Base-by-base conservation (phyloP, 2,888 invertebrate species). In the Diabrotica balteata region DNA sequence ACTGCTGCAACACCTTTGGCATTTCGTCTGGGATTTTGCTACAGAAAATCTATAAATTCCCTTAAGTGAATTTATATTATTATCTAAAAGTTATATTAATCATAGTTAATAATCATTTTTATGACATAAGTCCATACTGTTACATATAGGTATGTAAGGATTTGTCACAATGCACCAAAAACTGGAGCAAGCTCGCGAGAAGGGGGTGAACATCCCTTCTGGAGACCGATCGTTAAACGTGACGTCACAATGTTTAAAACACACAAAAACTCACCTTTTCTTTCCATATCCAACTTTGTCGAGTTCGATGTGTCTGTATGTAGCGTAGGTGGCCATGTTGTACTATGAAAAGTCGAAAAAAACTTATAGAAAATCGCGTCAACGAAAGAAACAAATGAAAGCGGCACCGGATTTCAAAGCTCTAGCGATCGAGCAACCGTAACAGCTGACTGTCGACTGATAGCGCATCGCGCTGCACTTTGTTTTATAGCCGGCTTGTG, bases 261-360 rank as follows among this genome's bases (percentile, higher is more conserved):
- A 44, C 22, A 42, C 50, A 57, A 54, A 17, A 51, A 61, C 79
- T 88, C 87, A 95, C 95, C 95, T 93, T 87, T 94, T 94, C 87
- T 96, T 96, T 84, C 95, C 94, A 86, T 93, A 93, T 85, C 95
- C 95, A 84, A 95, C 93, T 87, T 95, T 94, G 89, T 95, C 95
- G 80, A 96, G 91, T 87, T 95, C 95, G 85, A 96, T 92, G 87
- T 95, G 95, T 87, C 95, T 93, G 88, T 94, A 95, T 78, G 94
- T 91, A 83, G 95, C 94, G 88, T 95, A 95, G 84, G 95, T 93
- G 84, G 95, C 95, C 95, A 95, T 94, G 80, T 79, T 83, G 74
- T 75, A 75, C 32, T 2, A 32, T 32, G 4, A 32, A 32, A 32
- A 32, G 3, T 75, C 66, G 68, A 54, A 67, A 68, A 70, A 67